Evolutionary conservation across 2,797 vertebrate species (phyloP).

Genomic region (Enteromius trimaculatus): DNA sequence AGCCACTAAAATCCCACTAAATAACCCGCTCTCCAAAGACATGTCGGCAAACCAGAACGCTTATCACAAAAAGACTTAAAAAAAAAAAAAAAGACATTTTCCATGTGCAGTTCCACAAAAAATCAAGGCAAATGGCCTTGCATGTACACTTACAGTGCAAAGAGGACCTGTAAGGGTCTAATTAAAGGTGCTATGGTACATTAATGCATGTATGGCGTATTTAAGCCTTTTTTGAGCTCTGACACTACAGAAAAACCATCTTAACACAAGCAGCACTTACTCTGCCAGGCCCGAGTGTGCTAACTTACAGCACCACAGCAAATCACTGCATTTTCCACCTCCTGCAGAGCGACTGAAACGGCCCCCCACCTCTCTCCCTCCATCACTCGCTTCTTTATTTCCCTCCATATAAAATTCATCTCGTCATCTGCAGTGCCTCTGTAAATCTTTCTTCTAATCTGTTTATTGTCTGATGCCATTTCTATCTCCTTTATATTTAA

Average conservation of each 20-base stretch:
- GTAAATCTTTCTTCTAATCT: conserved; percentile 20
- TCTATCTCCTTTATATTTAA: conserved; percentile 4
- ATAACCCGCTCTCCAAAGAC: not conserved
- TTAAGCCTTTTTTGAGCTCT: not conserved
- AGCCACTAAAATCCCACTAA: not conserved
- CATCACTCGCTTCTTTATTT: conserved; percentile 20
- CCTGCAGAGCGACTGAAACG: conserved; percentile 18
- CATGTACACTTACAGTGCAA: not conserved
- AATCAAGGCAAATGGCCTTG: not conserved
- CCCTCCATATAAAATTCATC: conserved; percentile 8
- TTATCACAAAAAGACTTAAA: not conserved
- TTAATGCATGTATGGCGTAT: not conserved
- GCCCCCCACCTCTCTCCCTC: conserved; percentile 13
- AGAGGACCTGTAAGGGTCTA: not conserved
- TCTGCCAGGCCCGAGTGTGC: not conserved
- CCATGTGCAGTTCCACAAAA: not conserved
- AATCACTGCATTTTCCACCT: conserved; percentile 37
- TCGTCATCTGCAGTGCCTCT: not conserved
- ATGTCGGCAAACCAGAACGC: not conserved
- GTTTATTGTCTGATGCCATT: conserved; percentile 1
- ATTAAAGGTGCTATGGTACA: not conserved
- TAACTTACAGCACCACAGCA: conserved; percentile 32
- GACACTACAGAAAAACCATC: conserved; percentile 4
- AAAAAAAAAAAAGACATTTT: not conserved
- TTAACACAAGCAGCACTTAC: conserved; percentile 15